These are phyloP conservation scores for Synchiropus splendidus DNA, from an alignment of 2,113 vertebrate species.

Conservation along the genomic window DNA sequence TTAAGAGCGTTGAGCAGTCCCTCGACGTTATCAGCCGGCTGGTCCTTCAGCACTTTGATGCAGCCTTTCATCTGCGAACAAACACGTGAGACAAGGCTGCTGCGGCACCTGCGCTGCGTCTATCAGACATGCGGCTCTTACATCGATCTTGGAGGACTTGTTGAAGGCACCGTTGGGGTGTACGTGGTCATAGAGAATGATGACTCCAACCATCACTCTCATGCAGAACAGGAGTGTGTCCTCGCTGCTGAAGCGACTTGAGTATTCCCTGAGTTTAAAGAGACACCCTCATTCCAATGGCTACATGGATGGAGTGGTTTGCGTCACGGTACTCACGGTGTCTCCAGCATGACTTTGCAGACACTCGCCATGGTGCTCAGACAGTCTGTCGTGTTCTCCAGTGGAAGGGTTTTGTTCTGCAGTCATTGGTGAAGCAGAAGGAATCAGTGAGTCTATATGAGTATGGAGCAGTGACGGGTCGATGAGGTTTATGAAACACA, in stretches of 20 bases:
- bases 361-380: slow-evolving; percentile 97
- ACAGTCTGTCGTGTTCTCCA: slow-evolving; percentile 98
- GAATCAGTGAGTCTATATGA: not conserved
- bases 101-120: not conserved
- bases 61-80: slow-evolving; percentile 93
- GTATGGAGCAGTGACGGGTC: not conserved
- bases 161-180: slow-evolving; percentile 97
- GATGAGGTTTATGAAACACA: not conserved
- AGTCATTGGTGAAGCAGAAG: slow-evolving; percentile 6
- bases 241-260: slow-evolving; percentile 89
- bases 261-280: slow-evolving; percentile 76
- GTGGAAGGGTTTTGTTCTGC: slow-evolving; percentile 92
- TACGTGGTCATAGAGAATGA: slow-evolving; percentile 95
- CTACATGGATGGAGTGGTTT: not conserved
- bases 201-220: slow-evolving; percentile 97
- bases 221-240: slow-evolving; percentile 95
- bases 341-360: slow-evolving; percentile 99
- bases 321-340: slow-evolving; percentile 80
- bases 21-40: slow-evolving; percentile 93
- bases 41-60: slow-evolving; percentile 98
- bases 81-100: not conserved
- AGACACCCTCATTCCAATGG: not conserved
- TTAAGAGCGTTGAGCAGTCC: slow-evolving; percentile 96
- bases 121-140: slow-evolving; percentile 57
- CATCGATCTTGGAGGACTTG: slow-evolving; percentile 96